A percentile compares a stretch with the other conserved stretches of the same genome.
These are phyloP conservation scores for Caiman crocodilus DNA, from an alignment of 2,797 vertebrate genomes.

Conservation along the genomic window DNA sequence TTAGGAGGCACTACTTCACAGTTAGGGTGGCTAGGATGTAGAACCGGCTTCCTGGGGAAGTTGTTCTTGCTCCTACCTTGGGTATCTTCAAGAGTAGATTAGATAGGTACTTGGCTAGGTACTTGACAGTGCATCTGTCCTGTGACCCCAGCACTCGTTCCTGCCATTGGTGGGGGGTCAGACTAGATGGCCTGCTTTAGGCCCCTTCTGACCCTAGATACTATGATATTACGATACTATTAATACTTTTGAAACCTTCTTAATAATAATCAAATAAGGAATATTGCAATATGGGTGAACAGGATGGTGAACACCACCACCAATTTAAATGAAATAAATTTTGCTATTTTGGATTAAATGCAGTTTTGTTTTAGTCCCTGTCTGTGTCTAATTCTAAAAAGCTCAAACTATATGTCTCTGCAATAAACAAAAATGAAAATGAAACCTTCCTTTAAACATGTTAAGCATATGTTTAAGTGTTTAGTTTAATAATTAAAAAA, in stretches of 20 bases:
- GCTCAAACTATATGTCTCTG: background rate
- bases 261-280: background rate
- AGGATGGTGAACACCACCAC: background rate
- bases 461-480: background rate
- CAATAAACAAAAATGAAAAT: background rate
- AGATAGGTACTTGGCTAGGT: no score
- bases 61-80: no score
- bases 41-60: no score
- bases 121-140: no score
- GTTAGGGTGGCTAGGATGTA: no score
- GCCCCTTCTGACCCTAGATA: no score
- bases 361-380: slow-evolving; percentile 12
- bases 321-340: background rate
- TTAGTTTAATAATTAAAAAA: background rate
- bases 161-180: no score
- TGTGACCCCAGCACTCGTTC: no score
- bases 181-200: no score
- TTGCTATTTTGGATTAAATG: slow-evolving; percentile 43
- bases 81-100: no score
- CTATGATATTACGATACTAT: no score
- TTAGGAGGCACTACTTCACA: no score
- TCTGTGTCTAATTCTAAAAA: background rate
- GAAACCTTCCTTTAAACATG: background rate
- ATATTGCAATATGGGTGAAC: background rate
- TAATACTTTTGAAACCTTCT: background rate